Evolutionary conservation across 2,113 vertebrate genomes (phyloP), one percentile per base, ranked within the genome.

Genomic region (Bucco capensis): DNA sequence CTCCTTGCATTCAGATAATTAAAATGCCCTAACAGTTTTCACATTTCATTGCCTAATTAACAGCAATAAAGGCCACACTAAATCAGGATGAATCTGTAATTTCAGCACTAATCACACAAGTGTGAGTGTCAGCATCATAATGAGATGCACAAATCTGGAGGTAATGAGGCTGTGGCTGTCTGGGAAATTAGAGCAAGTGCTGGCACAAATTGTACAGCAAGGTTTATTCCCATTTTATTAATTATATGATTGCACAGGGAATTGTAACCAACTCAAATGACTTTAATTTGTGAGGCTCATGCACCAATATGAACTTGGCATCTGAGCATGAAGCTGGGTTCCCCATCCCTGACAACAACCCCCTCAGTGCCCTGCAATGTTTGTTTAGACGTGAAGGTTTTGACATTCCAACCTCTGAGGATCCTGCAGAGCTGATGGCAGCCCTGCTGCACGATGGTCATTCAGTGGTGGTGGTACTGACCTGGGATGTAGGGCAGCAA

Each of bases 11-110:
- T 96, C 77, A 88, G 74, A 90, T 97, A 97, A 97, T 97, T 97
- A 96, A 96, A 97, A 96, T 94, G 92, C 94, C 0, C 1, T 94
- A 97, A 95, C 91, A 88, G 93, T 96, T 96, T 96, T 94, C 86
- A 93, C 91, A 94, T 97, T 96, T 93, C 67, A 62, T 94, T 96
- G 93, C 83, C 96, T 97, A 97, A 97, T 97, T 97, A 97, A 96
- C 96, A 95, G 94, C 96, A 96, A 95, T 97, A 96, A 97, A 95
- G 90, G 71, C 89, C 84, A 85, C 89, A 89, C 92, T 97, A 96
- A 94, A 97, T 97, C 86, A 89, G 90, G 94, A 94, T 89, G 83
- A 95, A 95, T 96, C 67, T 93, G 91, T 96, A 96, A 96, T 96
- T 96, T 95, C 71, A 82, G 76, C 88, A 82, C 94, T 97, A 94